Conservation (phyloP, 2,797 vertebrate species). For the Nasua narica region DNA sequence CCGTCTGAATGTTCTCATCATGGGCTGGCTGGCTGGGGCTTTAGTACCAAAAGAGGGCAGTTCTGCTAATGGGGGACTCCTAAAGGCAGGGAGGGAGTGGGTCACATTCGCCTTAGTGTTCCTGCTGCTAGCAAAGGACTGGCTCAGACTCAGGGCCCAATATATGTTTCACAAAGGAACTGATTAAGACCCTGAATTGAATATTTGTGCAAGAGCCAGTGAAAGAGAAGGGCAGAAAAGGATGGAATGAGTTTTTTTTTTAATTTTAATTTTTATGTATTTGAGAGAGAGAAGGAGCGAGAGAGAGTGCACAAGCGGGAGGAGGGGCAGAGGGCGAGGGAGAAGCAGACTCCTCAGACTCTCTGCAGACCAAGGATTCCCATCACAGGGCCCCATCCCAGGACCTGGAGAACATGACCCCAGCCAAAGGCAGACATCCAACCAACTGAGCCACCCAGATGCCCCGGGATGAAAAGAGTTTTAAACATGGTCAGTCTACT, state of each 20-base stretch:
- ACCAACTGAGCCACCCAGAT: no score
- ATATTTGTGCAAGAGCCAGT: not conserved
- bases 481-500: not conserved
- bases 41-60: not conserved
- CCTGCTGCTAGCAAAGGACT: not conserved
- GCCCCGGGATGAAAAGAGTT: not conserved
- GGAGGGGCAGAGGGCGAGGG: no score
- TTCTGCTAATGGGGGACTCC: not conserved
- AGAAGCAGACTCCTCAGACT: no score
- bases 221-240: slow-evolving; percentile 1
- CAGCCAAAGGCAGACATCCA: no score
- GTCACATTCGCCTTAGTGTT: accelerated
- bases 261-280: no score
- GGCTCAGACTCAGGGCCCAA: not conserved
- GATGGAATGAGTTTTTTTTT: no score
- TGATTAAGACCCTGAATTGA: not conserved
- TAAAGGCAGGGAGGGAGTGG: not conserved
- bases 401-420: no score
- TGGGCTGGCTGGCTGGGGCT: not conserved
- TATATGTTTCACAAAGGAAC: not conserved
- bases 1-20: not conserved
- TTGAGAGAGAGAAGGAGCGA: no score
- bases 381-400: no score
- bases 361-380: no score
- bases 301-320: no score